Evolutionary conservation across 2,797 vertebrate species (phyloP).

Genomic region (Acrocephalus scirpaceus): DNA sequence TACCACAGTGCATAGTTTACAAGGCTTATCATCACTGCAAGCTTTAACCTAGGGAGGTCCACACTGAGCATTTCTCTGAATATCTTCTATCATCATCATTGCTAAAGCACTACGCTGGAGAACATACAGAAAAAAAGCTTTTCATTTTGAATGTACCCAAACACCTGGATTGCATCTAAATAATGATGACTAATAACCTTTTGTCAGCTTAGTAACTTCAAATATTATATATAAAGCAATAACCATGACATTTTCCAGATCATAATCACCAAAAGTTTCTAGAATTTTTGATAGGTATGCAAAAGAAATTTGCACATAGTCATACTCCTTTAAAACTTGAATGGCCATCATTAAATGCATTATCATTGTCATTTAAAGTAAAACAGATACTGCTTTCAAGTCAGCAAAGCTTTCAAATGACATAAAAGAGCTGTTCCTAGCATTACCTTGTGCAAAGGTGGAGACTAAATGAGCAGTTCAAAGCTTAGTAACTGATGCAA

Average conservation of each 20-base stretch:
- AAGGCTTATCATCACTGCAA: background rate
- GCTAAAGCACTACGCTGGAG: background rate
- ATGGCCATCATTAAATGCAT: conserved; percentile 3
- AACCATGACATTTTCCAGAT: background rate
- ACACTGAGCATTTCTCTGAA: background rate
- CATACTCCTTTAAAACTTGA: background rate
- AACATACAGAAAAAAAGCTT: background rate
- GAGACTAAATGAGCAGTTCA: conserved; percentile 59
- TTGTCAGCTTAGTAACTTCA: background rate
- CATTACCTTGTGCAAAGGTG: conserved; percentile 50
- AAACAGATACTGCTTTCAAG: conserved; percentile 15
- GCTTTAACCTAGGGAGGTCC: background rate
- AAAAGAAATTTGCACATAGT: background rate
- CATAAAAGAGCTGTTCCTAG: conserved; percentile 37
- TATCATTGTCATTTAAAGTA: background rate
- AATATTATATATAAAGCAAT: background rate
- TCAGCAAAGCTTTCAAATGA: conserved; percentile 36
- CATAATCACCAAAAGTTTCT: background rate
- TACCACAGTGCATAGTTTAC: background rate
- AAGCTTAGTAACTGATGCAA: conserved; percentile 54
- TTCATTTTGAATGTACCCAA: background rate
- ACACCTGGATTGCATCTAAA: background rate
- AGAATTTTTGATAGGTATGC: background rate
- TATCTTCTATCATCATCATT: background rate
- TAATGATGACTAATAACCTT: background rate